Conservation (phyloP, 2,797 vertebrate species). For the Otolemur crassicaudatus region DNA sequence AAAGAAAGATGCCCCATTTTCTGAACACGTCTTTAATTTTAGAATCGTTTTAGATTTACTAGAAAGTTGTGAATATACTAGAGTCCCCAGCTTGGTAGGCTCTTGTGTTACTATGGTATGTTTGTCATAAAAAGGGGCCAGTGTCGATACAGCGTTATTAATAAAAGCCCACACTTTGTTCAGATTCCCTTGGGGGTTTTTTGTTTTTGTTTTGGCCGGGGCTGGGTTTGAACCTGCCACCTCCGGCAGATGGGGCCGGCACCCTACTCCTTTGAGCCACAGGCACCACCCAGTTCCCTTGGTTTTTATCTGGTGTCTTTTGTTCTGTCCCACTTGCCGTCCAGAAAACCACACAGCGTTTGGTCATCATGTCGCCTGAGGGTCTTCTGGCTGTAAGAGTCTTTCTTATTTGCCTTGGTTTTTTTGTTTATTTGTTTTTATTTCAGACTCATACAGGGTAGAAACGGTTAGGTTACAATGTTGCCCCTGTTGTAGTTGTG, state of each 20-base stretch:
- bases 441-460: too few relatives aligned
- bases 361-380: neutral
- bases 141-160: fast-evolving
- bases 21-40: neutral
- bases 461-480: too few relatives aligned
- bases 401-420: neutral
- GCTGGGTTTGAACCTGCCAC: too few relatives aligned
- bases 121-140: neutral
- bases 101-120: neutral
- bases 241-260: too few relatives aligned
- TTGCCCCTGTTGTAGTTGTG: too few relatives aligned
- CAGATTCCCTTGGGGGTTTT: neutral
- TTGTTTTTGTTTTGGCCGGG: too few relatives aligned
- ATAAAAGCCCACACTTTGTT: neutral
- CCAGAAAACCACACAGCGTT: fast-evolving
- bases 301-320: neutral
- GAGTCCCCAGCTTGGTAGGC: too few relatives aligned
- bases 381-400: neutral
- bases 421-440: too few relatives aligned
- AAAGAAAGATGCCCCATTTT: neutral
- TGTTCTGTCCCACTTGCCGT: neutral
- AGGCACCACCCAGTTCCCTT: neutral
- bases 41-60: neutral
- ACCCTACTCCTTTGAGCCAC: too few relatives aligned
- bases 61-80: neutral